A percentile compares a stretch with the other conserved stretches of the same genome.
These are phyloP conservation scores for Babyrousa celebensis DNA, from an alignment of 2,797 vertebrate species.

Conservation along the genomic window DNA sequence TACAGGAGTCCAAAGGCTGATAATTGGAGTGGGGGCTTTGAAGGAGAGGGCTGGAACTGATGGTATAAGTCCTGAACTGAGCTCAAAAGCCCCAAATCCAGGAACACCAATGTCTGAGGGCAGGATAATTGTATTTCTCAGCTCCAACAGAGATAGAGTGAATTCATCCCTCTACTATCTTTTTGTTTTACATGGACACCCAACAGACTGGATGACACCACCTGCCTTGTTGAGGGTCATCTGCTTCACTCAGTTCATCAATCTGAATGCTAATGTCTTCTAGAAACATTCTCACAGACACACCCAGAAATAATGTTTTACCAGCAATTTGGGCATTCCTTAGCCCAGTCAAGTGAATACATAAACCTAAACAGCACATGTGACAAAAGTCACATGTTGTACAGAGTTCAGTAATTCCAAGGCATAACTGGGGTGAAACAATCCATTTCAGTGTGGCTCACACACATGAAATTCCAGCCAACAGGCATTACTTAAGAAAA, in stretches of 20 bases:
- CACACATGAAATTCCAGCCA: not conserved
- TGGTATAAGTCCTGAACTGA: not conserved
- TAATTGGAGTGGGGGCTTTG: not conserved
- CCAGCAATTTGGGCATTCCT: not conserved
- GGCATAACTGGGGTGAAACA: not conserved
- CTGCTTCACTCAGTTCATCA: not conserved
- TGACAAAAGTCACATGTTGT: not conserved
- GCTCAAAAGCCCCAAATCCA: not conserved
- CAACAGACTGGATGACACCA: not conserved
- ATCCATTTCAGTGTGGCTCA: not conserved
- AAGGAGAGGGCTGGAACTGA: not conserved
- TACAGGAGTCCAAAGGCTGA: not conserved
- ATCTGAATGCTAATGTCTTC: not conserved
- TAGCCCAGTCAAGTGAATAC: not conserved
- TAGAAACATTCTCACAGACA: not conserved
- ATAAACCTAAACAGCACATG: not conserved
- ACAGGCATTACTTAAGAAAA: not conserved
- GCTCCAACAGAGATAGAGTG: not conserved
- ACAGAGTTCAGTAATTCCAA: not conserved
- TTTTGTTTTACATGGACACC: not conserved
- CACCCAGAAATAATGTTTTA: not conserved
- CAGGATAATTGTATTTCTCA: not conserved
- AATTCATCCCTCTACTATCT: not conserved
- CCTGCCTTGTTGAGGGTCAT: not conserved
- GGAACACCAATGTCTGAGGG: not conserved